Evolutionary conservation across 2,113 vertebrate genomes (phyloP).

Genomic region (Platysteira castanea): DNA sequence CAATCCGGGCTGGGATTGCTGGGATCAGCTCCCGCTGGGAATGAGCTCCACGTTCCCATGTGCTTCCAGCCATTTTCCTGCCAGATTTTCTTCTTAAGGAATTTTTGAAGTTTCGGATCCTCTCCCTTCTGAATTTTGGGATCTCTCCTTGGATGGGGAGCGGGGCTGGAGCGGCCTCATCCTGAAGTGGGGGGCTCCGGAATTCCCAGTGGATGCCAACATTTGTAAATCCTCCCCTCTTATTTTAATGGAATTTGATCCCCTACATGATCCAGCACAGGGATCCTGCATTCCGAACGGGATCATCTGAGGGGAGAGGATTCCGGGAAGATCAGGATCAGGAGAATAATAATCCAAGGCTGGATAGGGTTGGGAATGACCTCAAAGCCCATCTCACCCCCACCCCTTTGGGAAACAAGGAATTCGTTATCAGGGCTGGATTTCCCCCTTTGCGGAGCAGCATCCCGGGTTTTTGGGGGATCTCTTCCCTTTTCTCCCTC

Average conservation of each 20-base stretch:
- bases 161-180: fast-evolving
- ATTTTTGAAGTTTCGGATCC: neutral
- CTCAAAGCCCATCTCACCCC: neutral
- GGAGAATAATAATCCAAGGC: neutral
- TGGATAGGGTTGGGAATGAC: neutral
- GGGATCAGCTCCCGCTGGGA: neutral
- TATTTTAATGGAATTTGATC: neutral
- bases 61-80: neutral
- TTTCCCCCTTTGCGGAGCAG: neutral
- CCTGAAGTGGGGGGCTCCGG: fast-evolving
- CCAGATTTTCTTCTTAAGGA: neutral
- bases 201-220: too few species aligned
- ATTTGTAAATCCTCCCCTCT: neutral
- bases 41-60: neutral
- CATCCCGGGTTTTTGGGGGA: neutral
- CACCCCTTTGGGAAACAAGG: neutral
- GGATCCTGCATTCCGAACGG: neutral
- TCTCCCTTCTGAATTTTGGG: neutral
- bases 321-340: neutral
- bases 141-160: neutral
- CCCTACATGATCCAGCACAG: fast-evolving
- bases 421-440: neutral
- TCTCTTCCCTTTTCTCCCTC: neutral
- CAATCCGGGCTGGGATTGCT: neutral
- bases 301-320: neutral